phyloP scores from a whole-genome alignment of 1,140 invertebrate species.

The Drosophila littoralis region DNA sequence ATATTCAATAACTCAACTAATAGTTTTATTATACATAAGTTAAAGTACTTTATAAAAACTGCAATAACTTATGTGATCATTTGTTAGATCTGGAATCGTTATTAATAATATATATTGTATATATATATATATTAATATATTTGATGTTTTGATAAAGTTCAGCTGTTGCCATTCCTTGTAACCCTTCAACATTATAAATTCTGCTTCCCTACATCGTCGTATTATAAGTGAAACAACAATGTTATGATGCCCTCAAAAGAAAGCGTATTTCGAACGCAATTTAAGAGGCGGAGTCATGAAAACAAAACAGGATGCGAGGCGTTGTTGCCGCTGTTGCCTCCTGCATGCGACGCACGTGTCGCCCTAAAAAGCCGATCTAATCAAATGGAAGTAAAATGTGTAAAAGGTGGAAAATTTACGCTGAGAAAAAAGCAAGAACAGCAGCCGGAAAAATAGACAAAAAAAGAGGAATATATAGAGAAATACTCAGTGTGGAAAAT shows the following conservation, averaged over 20 bases:
- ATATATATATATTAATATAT: too few species aligned
- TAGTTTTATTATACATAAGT: too few species aligned
- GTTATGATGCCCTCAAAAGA: not conserved
- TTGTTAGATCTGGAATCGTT: too few species aligned
- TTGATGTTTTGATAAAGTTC: too few species aligned
- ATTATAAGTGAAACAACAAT: not conserved
- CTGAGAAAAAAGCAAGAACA: constrained; percentile 51
- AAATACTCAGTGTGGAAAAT: constrained; percentile 55
- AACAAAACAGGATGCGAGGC: constrained; percentile 75
- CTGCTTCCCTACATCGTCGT: too few species aligned
- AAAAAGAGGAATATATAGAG: constrained; percentile 18
- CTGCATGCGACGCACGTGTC: constrained; percentile 59
- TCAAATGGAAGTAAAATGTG: constrained; percentile 83
- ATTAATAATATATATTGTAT: too few species aligned
- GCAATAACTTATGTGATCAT: too few species aligned
- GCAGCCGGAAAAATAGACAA: constrained; percentile 43
- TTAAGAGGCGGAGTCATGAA: constrained; percentile 40
- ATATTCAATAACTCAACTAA: too few species aligned
- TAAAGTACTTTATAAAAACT: too few species aligned
- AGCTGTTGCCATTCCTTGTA: too few species aligned
- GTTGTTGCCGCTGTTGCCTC: constrained; percentile 30
- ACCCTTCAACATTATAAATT: too few species aligned
- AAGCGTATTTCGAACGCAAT: constrained; percentile 19
- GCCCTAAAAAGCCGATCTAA: constrained; percentile 76
- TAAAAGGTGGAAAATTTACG: constrained; percentile 80